phyloP scores from a whole-genome alignment of 2,797 vertebrate species.

The Alcedo quadribrachys region DNA sequence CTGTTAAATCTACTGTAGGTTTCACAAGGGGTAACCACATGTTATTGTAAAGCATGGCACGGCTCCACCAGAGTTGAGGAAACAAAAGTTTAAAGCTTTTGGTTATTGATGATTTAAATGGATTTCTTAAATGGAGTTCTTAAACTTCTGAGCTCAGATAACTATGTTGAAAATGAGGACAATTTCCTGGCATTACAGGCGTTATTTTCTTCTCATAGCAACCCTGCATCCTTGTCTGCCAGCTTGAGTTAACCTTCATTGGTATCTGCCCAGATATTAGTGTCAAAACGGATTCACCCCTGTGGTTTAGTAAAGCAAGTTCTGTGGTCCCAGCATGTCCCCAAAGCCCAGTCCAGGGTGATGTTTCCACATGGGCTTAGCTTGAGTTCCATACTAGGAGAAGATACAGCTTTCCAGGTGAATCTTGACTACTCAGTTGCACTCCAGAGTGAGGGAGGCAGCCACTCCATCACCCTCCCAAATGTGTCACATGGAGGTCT shows the following conservation, averaged over 20 bases:
- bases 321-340: neutral
- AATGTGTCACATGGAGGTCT: fast-evolving
- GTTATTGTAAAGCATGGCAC: neutral
- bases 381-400: neutral
- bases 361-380: neutral
- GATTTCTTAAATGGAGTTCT: neutral
- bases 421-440: neutral
- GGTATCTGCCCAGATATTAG: neutral
- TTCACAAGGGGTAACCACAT: neutral
- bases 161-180: neutral
- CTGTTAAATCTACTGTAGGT: neutral
- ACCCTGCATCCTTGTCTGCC: neutral
- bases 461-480: neutral
- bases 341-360: neutral
- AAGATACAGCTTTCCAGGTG: neutral
- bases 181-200: neutral
- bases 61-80: neutral
- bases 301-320: neutral
- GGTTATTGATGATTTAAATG: neutral
- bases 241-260: neutral
- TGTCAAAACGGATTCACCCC: neutral
- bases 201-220: neutral
- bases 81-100: neutral
- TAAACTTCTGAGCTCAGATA: neutral
- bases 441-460: neutral